Conservation (phyloP, 2,888 invertebrate genomes). For the Cerceris ruficornis region DNA sequence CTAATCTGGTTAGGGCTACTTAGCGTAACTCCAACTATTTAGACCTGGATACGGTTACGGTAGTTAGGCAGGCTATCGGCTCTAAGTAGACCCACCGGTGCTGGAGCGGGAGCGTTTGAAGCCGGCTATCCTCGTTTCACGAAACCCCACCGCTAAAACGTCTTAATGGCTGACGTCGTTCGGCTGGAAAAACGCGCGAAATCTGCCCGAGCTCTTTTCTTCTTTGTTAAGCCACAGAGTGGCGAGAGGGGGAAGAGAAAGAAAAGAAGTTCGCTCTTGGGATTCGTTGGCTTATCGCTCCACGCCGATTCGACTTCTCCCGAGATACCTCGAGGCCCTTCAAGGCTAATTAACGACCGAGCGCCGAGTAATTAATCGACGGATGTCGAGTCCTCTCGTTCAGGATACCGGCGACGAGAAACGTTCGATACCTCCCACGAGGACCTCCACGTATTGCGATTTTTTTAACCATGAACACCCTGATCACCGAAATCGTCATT, state of each 20-base stretch:
- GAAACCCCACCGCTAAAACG: constrained; percentile 78
- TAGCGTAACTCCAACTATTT: constrained; percentile 81
- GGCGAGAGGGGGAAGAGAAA: not conserved
- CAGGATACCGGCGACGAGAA: constrained; percentile 40
- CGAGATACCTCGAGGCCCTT: constrained; percentile 44
- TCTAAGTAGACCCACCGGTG: constrained; percentile 58
- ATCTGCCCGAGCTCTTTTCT: not conserved
- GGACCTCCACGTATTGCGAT: not conserved
- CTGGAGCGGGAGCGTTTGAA: constrained; percentile 14
- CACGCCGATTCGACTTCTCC: constrained; percentile 35
- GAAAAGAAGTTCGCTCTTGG: not conserved
- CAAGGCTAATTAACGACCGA: constrained; percentile 71
- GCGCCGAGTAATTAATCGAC: constrained; percentile 72
- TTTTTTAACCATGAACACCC: too few species aligned
- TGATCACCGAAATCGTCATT: too few species aligned
- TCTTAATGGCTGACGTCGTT: constrained; percentile 67
- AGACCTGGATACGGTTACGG: constrained; percentile 78
- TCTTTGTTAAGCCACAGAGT: not conserved
- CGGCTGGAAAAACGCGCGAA: constrained; percentile 47
- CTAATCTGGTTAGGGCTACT: constrained; percentile 82
- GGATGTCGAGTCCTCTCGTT: constrained; percentile 46
- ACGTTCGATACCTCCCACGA: constrained; percentile 38
- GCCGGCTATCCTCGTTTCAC: constrained; percentile 62
- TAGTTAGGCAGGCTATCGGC: constrained; percentile 64
- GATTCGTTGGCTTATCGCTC: constrained; percentile 37